Evolutionary conservation across 2,797 vertebrate genomes (phyloP), one percentile per base, ranked within the genome.

Genomic region (Onychomys arenicola): DNA sequence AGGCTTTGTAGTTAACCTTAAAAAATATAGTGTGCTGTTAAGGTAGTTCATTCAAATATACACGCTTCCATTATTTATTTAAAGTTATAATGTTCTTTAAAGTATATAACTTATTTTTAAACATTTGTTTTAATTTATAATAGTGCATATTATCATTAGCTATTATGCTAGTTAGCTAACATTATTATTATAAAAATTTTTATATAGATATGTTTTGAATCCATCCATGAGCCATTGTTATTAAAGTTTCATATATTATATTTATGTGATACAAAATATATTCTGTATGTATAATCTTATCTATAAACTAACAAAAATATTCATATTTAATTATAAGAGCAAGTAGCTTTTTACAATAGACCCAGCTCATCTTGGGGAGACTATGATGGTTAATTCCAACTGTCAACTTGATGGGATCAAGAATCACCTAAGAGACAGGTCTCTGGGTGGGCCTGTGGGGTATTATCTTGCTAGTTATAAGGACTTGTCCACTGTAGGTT

Each of bases 231-330:
- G 23, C 2, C 49, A 77, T 89, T 75, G 40, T 19, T 21, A 85
- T 69, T 89, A 55, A 16, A 69, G 3, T 5, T 81, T 85, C 4
- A 52, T 61, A 87, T 90, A 67, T 88, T 34, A 81, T 40, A 59
- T 40, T 25, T 34, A 32, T 49, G 3, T 83, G 43, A 43, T 40
- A 40, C 23, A 55, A 17, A 65, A 21, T 59, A 49, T 46, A 43
- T 65, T 32, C 23, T 4, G 43, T 84, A 5, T 29, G 2, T 85
- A 75, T 46, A 69, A 46, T 82, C 80, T 83, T 49, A 52, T 52
- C 12, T 94, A 57, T 65, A 83, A 6, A 40, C 34, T 87, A 93
- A 93, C 10, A 21, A 88, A 96, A 52, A 69, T 17, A n/a, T 83
- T 92, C 17, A n/a, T 76, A 52, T 65, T 21, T 73, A 93, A 88